Base-by-base conservation (phyloP, 92 coral and sea anemone species). In the Anthopleura xanthogrammica region DNA sequence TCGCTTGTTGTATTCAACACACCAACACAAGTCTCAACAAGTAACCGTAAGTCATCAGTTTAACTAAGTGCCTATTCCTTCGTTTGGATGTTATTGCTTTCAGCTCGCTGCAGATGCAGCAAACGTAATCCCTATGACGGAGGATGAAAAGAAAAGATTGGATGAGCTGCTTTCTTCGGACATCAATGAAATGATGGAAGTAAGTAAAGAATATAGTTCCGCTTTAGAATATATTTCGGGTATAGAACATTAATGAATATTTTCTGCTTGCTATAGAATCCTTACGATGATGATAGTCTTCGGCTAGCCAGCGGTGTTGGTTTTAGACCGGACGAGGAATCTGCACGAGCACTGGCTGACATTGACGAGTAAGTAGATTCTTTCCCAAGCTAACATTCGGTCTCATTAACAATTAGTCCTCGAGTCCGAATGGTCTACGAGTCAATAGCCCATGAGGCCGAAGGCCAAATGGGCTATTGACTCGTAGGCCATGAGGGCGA, bases 31-130 rank as follows among this genome's bases (percentile, higher is more conserved):
- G 36, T 29, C 36, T 1, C 36, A 29, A 29, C 36, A 29, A 29
- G 36, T 29, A 29, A 29, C 36, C 36, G 36, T 29, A 29, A 29
- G 36, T 29, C 36, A 29, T 29, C 36, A 29, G 36, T 29, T 29
- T 29, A 29, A 29, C 36, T 29, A 11, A 29, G 7, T 2, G 5
- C 40, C 40, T 11, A 12, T 68, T 3, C 36, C 36, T 29, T 29
- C 36, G 16, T 14, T 29, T 9, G 16, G 9, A 23, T 23, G 40
- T 6, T 19, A 7, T 78, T 46, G 75, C 50, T 78, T 80, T 7
- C 39, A 95, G 98, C 91, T 96, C 56, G 99, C 99, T 52, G 99
- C 98, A 16, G 99, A 96, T 86, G 99, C 99, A 12, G 92, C 90
- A 42, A 96, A 94, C 72, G 64, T 90, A 14, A 92, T 96, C 46